A percentile compares a stretch with the other conserved stretches of the same genome.
phyloP scores from a whole-genome alignment of 2,113 vertebrate species.

The Rallus limicola region DNA sequence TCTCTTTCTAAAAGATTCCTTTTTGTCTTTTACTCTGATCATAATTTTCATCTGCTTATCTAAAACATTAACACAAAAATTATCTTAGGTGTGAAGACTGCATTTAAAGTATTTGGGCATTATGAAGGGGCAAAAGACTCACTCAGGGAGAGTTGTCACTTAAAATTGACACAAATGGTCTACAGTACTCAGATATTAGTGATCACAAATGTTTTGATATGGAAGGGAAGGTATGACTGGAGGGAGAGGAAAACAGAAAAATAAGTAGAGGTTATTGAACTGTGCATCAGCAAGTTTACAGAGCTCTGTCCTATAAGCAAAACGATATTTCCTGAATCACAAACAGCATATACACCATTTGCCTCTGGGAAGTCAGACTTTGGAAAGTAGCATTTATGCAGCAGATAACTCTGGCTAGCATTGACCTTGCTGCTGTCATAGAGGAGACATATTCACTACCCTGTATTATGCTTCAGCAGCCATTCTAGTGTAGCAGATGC shows the following conservation, averaged over 20 bases:
- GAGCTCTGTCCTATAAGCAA: background rate
- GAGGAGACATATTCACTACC: background rate
- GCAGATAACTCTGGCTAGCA: background rate
- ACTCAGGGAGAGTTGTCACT: background rate
- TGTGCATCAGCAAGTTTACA: background rate
- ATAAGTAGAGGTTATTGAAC: background rate
- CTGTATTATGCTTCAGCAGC: slow-evolving; percentile 22
- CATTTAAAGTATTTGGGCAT: background rate
- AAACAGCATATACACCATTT: background rate
- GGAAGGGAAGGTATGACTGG: background rate
- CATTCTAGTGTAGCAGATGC: background rate
- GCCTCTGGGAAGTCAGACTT: background rate
- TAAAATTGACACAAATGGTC: background rate
- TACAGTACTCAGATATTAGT: background rate
- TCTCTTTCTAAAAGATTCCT: background rate
- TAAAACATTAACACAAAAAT: background rate
- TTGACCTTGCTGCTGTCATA: slow-evolving; percentile 39
- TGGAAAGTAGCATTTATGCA: background rate
- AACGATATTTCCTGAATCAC: background rate
- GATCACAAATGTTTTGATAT: background rate
- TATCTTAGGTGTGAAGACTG: background rate
- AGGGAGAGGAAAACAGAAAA: background rate
- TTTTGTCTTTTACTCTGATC: background rate
- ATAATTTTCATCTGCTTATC: background rate
- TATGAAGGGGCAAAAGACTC: background rate